A percentile compares a stretch with the other conserved stretches of the same genome.
These are phyloP conservation scores for Sthenelais limicola DNA, from an alignment of 2,888 invertebrate genomes.

Conservation along the genomic window DNA sequence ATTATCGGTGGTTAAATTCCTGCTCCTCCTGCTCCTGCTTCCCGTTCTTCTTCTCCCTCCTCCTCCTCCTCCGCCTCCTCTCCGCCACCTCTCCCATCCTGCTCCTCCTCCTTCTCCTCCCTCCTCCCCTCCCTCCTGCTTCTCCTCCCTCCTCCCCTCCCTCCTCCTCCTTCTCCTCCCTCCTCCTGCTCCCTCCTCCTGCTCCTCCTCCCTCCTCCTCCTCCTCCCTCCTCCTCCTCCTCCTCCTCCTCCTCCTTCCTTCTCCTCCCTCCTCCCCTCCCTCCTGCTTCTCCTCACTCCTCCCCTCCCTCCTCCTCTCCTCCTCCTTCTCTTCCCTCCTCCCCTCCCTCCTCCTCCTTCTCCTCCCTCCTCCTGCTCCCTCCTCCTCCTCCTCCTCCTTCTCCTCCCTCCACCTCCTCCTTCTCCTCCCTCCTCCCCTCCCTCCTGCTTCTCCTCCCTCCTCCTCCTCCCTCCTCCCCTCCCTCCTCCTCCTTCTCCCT, in stretches of 20 bases:
- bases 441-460: conserved; percentile 20
- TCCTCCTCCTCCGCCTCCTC: no score
- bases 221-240: conserved; percentile 28
- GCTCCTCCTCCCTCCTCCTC: conserved; percentile 28
- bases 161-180: conserved; percentile 12
- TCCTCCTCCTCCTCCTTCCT: neutral
- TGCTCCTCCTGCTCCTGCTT: no score
- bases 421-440: conserved; percentile 34
- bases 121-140: conserved; percentile 16
- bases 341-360: conserved; percentile 28
- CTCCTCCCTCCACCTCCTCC: no score
- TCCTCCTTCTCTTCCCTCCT: conserved; percentile 25
- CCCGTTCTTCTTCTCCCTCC: no score
- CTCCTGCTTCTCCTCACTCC: no score
- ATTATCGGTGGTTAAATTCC: no score
- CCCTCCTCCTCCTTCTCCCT: no score
- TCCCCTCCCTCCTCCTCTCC: conserved; percentile 33
- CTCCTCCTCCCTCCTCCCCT: neutral
- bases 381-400: no score
- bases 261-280: no score
- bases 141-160: neutral
- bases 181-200: conserved; percentile 26
- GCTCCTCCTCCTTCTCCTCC: conserved; percentile 24
- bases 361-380: neutral
- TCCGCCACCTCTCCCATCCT: no score